These are phyloP conservation scores for Callithrix jacchus DNA, from an alignment of 2,113 vertebrate genomes.

Conservation along the genomic window DNA sequence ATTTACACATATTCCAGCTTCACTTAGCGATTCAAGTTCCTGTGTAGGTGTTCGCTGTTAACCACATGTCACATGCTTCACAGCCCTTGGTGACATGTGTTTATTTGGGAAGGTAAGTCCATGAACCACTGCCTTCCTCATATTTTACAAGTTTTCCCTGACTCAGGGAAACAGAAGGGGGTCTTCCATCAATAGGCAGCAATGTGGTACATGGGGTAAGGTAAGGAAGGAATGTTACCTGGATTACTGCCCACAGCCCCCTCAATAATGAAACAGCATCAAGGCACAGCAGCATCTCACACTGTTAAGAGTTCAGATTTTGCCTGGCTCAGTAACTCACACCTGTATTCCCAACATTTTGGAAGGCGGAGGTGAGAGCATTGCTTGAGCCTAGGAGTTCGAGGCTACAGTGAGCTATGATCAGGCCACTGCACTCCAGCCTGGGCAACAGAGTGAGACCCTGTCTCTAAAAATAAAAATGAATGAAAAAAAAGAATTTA, in stretches of 20 bases:
- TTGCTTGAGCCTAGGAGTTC: too few species aligned
- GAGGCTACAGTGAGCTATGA: too few species aligned
- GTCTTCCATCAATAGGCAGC: too few species aligned
- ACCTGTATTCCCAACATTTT: too few species aligned
- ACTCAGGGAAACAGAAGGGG: neutral
- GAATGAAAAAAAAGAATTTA: too few species aligned
- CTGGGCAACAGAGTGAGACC: too few species aligned
- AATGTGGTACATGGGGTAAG: neutral
- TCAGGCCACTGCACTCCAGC: too few species aligned
- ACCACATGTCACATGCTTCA: constrained; percentile 53
- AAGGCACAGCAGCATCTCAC: neutral
- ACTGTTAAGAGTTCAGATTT: neutral
- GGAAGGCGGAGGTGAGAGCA: too few species aligned
- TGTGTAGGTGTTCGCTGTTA: constrained; percentile 35
- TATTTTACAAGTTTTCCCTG: constrained; percentile 42
- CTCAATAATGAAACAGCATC: neutral
- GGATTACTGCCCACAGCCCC: neutral
- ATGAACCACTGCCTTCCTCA: neutral
- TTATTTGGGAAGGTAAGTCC: constrained; percentile 63
- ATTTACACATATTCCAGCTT: constrained; percentile 51
- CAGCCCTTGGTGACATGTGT: constrained; percentile 53
- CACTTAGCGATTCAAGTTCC: constrained; percentile 40
- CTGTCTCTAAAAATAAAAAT: too few species aligned
- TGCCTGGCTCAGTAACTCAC: too few species aligned
- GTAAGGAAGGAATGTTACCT: neutral